Evolutionary conservation across 1,140 invertebrate species (phyloP), one percentile per base, ranked within the genome.

Genomic region (Bombus waltoni): DNA sequence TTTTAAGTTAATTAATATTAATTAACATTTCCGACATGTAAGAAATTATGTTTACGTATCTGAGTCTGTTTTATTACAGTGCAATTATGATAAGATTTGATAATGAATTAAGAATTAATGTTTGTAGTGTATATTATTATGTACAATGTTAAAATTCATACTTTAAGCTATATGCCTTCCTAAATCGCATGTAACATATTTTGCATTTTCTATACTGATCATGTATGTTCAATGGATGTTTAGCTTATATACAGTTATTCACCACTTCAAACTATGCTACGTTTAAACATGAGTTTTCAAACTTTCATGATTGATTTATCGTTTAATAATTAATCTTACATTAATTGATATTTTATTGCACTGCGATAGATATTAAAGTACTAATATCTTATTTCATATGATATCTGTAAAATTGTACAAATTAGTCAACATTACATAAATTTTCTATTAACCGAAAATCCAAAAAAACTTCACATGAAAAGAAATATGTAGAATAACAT

Each of bases 161-260:
- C 53, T 78, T 59, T 68, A 40, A 90, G 90, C 42, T 79, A 22
- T 87, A 88, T 66, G 81, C 87, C 90, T 91, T 91, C 90, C 89
- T 62, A 78, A 86, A 85, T 88, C 35, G 47, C 57, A 87, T 91
- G 57, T 81, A 88, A 73, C 25, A 86, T 78, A 90, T 88, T 88
- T 91, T 88, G 90, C 90, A 91, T 91, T 91, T 91, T 90, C 88
- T 35, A 81, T 87, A 91, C 68, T 82, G 76, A 89, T 84, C 83
- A 83, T 84, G 57, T 88, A 88, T 72, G 70, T 85, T 87, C 68
- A 79, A 81, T 90, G 84, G 42, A 88, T 78, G 68, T 76, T 73
- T 83, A 88, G 79, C 40, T 77, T 76, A 15, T 65, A 70, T 85
- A 87, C 88, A 87, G 53, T 87, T 78, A 84, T 65, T 88, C 57